Conservation (phyloP, 2,113 vertebrate genomes). For the Erythrocebus patas region DNA sequence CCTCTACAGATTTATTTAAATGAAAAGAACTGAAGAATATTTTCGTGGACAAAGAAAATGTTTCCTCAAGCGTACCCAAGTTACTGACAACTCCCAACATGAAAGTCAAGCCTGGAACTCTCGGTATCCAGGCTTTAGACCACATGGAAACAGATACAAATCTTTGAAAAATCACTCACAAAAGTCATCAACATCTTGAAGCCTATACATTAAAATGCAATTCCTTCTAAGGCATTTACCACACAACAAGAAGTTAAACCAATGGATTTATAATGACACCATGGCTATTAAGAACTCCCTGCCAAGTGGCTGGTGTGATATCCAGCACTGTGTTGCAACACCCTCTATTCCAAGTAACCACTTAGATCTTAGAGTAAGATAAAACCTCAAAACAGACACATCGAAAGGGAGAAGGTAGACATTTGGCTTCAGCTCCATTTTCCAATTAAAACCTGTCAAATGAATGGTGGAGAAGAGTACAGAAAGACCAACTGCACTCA, state of each 20-base stretch:
- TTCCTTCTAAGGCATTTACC: not conserved
- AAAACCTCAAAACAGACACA: not conserved
- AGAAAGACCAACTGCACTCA: not conserved
- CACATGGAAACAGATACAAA: not conserved
- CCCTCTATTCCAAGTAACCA: not conserved
- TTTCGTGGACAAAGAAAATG: not conserved
- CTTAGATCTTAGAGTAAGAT: not conserved
- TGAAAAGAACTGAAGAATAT: constrained; percentile 4
- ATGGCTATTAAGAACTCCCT: not conserved
- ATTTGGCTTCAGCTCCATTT: not conserved
- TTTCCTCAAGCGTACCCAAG: not conserved
- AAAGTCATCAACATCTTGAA: not conserved
- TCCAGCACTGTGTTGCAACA: not conserved
- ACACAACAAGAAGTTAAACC: not conserved
- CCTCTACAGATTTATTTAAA: constrained; percentile 13
- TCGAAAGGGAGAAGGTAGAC: not conserved
- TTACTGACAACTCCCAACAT: not conserved
- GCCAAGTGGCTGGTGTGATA: not conserved
- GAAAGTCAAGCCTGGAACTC: not conserved
- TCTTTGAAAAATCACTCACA: not conserved
- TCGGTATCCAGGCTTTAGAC: not conserved
- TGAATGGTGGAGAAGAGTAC: not conserved
- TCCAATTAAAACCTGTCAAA: not conserved
- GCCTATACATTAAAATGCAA: not conserved
- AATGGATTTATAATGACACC: not conserved